phyloP scores from a whole-genome alignment of 2,888 invertebrate genomes.

The Itoplectis maculator region DNA sequence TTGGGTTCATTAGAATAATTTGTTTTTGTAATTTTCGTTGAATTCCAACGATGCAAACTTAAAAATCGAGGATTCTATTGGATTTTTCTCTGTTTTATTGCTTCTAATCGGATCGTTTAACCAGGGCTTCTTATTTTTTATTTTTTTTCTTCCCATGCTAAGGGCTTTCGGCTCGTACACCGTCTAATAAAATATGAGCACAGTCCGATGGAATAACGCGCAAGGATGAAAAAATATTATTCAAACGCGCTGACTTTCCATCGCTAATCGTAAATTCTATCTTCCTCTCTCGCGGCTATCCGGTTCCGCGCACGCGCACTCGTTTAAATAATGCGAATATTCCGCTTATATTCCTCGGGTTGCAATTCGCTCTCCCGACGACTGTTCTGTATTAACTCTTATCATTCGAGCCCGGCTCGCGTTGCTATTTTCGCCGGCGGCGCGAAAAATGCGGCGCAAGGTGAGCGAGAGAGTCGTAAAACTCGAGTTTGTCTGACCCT shows the following conservation, averaged over 20 bases:
- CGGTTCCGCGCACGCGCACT: slow-evolving; percentile 2
- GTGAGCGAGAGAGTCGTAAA: background rate
- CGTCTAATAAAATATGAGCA: no score
- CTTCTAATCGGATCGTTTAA: no score
- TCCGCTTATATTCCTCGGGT: background rate
- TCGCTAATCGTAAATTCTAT: slow-evolving; percentile 34
- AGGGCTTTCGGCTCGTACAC: no score
- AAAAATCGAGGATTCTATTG: no score
- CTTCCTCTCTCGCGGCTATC: background rate
- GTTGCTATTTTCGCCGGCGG: background rate
- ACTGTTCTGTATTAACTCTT: background rate
- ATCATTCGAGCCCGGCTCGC: slow-evolving; percentile 4
- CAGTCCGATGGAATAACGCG: background rate
- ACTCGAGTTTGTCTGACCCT: background rate
- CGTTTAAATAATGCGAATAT: slow-evolving; percentile 21
- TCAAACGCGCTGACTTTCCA: slow-evolving; percentile 34
- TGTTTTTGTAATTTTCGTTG: no score
- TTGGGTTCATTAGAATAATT: no score
- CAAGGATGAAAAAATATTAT: slow-evolving; percentile 24
- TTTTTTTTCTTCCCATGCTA: no score
- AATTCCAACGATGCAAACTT: no score
- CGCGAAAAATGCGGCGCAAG: background rate
- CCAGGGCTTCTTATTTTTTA: no score
- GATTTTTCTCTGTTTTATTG: no score
- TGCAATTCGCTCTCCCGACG: slow-evolving; percentile 30